Base-by-base conservation (phyloP, 1,140 invertebrate species). In the Pseudomyrmex concolor region DNA sequence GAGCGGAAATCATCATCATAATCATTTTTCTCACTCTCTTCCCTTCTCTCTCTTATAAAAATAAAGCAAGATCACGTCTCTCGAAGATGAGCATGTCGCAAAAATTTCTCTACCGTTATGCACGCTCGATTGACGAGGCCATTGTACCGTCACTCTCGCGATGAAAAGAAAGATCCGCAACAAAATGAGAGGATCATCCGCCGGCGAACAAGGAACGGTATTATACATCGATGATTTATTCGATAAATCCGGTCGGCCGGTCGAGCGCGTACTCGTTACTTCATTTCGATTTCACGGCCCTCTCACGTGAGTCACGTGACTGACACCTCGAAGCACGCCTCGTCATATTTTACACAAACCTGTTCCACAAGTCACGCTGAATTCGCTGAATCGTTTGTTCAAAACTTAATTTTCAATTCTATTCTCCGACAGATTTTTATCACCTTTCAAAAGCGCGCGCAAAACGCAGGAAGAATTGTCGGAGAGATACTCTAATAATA, bases 201-300 rank as follows among this genome's bases (percentile, higher is more conserved):
- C 34, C 51, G 59, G 17, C 59, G 54, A 83, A 83, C 71, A 57
- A 83, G 60, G 34, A 22, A 22, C 59, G 17, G 72, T 34, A 72
- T 86, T 86, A 83, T 83, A 71, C 67, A 5, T 0, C 25, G 59
- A 87, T 77, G 54, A 86, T 87, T 86, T 87, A 55, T 57, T 72
- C 25, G 68, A 73, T 60, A 66, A 85, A 68, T 34, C 34, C 5
- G 34, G 5, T 5, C 45, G 48, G 19, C 51, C 50, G 19, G 63
- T 70, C 22, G 22, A 60, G 22, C n/a, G 60, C 13, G n/a, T 9
- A 13, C 50, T 43, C 3, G 34, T 34, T 34, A 34, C 5, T 59
- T 80, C 12, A 59, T 34, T 57, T 22, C n/a, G n/a, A 66, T 19
- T 25, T 77, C 34, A 48, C 50, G 74, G 34, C 7, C 34, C 13